Conservation (phyloP, 2,797 vertebrate genomes). For the Rhinella marina region DNA sequence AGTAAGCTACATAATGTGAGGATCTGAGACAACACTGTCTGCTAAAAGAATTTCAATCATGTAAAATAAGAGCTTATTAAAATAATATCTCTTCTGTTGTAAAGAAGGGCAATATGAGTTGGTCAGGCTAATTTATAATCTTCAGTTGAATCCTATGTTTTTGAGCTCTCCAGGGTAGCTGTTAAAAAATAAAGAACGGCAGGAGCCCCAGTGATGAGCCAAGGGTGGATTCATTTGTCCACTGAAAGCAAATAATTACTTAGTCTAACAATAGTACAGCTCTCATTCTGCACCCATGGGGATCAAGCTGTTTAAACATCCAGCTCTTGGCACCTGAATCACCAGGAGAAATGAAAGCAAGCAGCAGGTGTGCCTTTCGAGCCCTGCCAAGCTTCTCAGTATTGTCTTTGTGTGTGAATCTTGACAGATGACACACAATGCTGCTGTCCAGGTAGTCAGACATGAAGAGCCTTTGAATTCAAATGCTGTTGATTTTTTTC, state of each 20-base stretch:
- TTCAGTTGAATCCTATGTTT: slow-evolving; percentile 5
- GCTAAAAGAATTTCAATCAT: not conserved
- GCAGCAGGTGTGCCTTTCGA: slow-evolving; percentile 51
- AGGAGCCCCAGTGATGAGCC: slow-evolving; percentile 4
- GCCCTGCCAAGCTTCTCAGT: slow-evolving; percentile 51
- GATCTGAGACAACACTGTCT: not conserved
- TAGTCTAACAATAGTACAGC: slow-evolving; percentile 30
- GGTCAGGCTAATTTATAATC: slow-evolving; percentile 23
- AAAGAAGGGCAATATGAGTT: not conserved
- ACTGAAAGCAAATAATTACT: slow-evolving; percentile 51
- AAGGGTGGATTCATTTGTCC: slow-evolving; percentile 47
- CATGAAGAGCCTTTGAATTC: slow-evolving; percentile 15
- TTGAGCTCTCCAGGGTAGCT: slow-evolving; percentile 21
- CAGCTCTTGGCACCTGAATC: slow-evolving; percentile 25
- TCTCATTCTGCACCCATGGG: slow-evolving; percentile 21
- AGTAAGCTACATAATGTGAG: not conserved
- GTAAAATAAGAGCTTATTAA: slow-evolving; percentile 13
- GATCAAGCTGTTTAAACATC: slow-evolving; percentile 40
- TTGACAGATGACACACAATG: slow-evolving; percentile 44
- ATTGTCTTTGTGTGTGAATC: slow-evolving; percentile 37
- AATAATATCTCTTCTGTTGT: not conserved
- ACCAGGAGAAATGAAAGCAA: slow-evolving; percentile 42
- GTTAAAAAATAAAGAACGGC: slow-evolving; percentile 22
- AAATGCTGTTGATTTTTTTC: slow-evolving; percentile 10
- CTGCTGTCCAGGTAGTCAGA: slow-evolving; percentile 20